A percentile compares a stretch with the other conserved stretches of the same genome.
Evolutionary conservation across 2,797 vertebrate species (phyloP).

Genomic region (Myoxocephalus aenaeus): DNA sequence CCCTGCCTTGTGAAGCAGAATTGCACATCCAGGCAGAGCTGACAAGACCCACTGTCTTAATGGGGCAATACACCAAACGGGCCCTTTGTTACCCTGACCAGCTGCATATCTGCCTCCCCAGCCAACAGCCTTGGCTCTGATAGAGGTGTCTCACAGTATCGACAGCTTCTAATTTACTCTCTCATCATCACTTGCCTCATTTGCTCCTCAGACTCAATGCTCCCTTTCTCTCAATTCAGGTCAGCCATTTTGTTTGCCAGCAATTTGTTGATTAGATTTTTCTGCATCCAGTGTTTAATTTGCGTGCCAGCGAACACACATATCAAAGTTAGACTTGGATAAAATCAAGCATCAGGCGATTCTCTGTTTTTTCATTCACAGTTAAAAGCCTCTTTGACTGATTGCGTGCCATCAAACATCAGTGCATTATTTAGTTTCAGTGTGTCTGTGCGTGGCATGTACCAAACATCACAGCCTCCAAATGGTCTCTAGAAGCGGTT

Average conservation of each 20-base stretch:
- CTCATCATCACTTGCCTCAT: slow-evolving; percentile 84
- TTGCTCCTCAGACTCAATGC: slow-evolving; percentile 79
- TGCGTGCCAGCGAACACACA: slow-evolving; percentile 41
- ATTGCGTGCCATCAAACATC: slow-evolving; percentile 66
- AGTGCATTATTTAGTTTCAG: slow-evolving; percentile 63
- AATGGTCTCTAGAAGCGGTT: slow-evolving; percentile 62
- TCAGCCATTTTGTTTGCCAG: slow-evolving; percentile 80
- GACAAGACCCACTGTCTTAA: slow-evolving; percentile 84
- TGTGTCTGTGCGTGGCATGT: slow-evolving; percentile 56
- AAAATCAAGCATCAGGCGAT: slow-evolving; percentile 55
- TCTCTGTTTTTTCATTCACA: slow-evolving; percentile 36
- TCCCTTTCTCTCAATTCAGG: slow-evolving; percentile 75
- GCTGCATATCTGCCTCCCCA: slow-evolving; percentile 76
- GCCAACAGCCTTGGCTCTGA: slow-evolving; percentile 79
- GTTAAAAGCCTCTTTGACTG: slow-evolving; percentile 63
- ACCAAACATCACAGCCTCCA: slow-evolving; percentile 63
- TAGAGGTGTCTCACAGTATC: slow-evolving; percentile 80
- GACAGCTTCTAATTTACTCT: slow-evolving; percentile 84
- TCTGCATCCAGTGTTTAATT: slow-evolving; percentile 65
- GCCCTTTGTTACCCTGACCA: slow-evolving; percentile 72
- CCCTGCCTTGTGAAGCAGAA: slow-evolving; percentile 76
- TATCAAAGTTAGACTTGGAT: slow-evolving; percentile 66
- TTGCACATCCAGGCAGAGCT: slow-evolving; percentile 75
- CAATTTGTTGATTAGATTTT: slow-evolving; percentile 74
- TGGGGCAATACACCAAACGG: slow-evolving; percentile 78